phyloP scores from a whole-genome alignment of 1,140 invertebrate species.

The Diorhabda elongata region DNA sequence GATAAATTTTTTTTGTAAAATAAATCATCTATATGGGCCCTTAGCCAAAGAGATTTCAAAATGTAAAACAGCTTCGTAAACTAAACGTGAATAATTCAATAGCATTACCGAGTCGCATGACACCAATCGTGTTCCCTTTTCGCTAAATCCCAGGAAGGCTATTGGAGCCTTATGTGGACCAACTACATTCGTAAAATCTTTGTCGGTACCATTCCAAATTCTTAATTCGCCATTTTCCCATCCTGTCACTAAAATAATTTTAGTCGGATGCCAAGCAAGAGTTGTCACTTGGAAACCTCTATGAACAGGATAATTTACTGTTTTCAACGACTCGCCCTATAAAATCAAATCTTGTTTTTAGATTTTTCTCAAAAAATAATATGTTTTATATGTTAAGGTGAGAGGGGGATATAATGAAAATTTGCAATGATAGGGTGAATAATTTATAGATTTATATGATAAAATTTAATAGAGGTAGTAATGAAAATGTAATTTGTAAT shows the following conservation, averaged over 20 bases:
- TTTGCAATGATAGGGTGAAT: no score
- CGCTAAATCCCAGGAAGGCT: slow-evolving; percentile 73
- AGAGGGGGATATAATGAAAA: no score
- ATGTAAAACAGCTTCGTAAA: no score
- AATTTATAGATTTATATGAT: no score
- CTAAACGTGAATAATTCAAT: neutral
- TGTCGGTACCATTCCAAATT: slow-evolving; percentile 65
- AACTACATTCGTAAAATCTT: slow-evolving; percentile 68
- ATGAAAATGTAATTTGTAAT: no score
- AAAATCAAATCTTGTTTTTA: neutral
- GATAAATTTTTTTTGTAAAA: no score
- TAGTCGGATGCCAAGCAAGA: slow-evolving; percentile 85
- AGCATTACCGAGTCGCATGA: slow-evolving; percentile 67
- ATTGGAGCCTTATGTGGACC: slow-evolving; percentile 77
- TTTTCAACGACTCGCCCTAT: slow-evolving; percentile 73
- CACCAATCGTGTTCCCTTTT: slow-evolving; percentile 75
- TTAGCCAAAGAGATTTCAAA: no score
- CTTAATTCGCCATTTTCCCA: slow-evolving; percentile 90
- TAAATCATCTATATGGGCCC: no score
- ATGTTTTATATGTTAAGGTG: no score
- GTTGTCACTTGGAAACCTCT: slow-evolving; percentile 72
- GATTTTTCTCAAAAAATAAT: no score
- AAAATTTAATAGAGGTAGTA: no score
- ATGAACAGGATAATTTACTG: slow-evolving; percentile 72
- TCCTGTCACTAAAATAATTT: slow-evolving; percentile 73